Base-by-base conservation (phyloP, 2,888 invertebrate genomes). In the Malthinus seriepunctatus region DNA sequence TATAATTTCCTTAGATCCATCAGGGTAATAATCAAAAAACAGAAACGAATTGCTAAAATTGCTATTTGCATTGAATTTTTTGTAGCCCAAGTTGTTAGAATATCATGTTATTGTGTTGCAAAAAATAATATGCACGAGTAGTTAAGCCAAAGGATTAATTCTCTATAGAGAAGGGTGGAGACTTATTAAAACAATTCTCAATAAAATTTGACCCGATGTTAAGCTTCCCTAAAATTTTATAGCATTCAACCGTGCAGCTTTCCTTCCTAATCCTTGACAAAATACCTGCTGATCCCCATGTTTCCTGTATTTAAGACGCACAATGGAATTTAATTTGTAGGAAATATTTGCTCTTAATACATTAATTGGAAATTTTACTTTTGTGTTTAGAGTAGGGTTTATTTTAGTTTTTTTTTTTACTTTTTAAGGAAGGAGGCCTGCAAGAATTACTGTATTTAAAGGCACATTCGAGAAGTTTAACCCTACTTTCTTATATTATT, bases 131-230 rank as follows among this genome's bases (percentile, higher is more conserved):
- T 46, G 45, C 47, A 34, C 15, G 23, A 39, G 53, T 49, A 54
- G 51, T 33, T 49, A 51, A 53, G 52, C 56, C 10, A 55, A 45
- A 35, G 60, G 55, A 52, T 59, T 59, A 59, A 12, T 32, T 15
- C 45, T 23, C n/a, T n/a, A n/a, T n/a, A 23, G 5, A 15, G 39
- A 49, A 23, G 35, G 51, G 54, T 59, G 54, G 47, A 44, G 56
- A 49, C 51, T 61, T 61, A 65, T 63, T 65, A 65, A 65, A 65
- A 65, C 63, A 65, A 65, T 63, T 58, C 61, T 37, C 60, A 63
- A 65, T 65, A 65, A 65, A 52, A 57, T 55, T 32, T 47, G 51
- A 61, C 55, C 61, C 23, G 23, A 23, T 61, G 60, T 48, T 51
- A 60, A 51, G 48, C 47, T 53, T 61, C 33, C 57, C 57, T 44